These are phyloP conservation scores for Chrosomus eos DNA, from an alignment of 2,797 vertebrate genomes.

Conservation along the genomic window DNA sequence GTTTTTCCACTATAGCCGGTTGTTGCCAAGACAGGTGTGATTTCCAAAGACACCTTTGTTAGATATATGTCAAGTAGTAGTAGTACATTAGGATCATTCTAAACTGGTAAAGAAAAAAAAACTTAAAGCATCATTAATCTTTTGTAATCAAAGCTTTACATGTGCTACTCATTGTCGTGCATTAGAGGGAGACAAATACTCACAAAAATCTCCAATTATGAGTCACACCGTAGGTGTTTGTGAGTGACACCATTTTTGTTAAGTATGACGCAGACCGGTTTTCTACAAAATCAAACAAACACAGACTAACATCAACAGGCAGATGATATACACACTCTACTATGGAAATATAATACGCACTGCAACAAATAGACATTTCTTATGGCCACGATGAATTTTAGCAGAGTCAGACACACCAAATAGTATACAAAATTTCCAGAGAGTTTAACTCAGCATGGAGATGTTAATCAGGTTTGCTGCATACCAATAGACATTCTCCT, in stretches of 20 bases:
- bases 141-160: neutral
- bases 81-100: neutral
- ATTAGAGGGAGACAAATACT: conserved; percentile 47
- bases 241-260: neutral
- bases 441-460: neutral
- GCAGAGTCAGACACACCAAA: neutral
- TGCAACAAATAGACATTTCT: neutral
- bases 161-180: neutral
- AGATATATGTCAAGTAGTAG: neutral
- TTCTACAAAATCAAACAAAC: neutral
- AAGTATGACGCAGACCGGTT: neutral
- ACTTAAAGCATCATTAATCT: neutral
- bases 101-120: neutral
- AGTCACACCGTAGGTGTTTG: neutral
- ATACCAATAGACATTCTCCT: conserved; percentile 11
- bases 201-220: neutral
- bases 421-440: neutral
- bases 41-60: neutral
- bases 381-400: neutral
- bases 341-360: neutral
- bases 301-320: neutral
- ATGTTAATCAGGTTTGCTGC: neutral
- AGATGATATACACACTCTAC: neutral
- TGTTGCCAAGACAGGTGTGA: neutral
- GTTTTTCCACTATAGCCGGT: neutral